Evolutionary conservation across 2,888 invertebrate genomes (phyloP).

Genomic region (Agrotis segetum): DNA sequence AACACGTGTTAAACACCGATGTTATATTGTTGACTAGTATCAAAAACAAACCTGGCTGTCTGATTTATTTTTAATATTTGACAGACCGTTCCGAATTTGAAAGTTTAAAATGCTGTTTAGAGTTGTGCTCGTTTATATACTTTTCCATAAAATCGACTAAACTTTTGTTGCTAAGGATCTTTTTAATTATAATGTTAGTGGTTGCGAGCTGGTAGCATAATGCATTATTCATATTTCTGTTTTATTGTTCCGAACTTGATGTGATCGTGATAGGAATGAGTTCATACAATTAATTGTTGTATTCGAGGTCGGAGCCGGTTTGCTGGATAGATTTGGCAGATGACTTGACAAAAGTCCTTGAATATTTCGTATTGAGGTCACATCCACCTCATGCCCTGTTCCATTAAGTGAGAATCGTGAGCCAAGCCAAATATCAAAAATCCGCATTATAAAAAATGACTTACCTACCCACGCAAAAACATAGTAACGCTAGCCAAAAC

Average conservation of each 20-base stretch:
- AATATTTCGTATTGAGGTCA: constrained; percentile 22
- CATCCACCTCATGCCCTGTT: constrained; percentile 15
- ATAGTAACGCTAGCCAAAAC: constrained; percentile 54
- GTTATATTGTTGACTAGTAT: constrained; percentile 26
- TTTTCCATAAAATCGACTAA: constrained; percentile 27
- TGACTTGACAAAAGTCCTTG: constrained; percentile 35
- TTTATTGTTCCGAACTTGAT: constrained; percentile 36
- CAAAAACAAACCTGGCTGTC: constrained; percentile 28
- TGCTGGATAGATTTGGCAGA: not conserved
- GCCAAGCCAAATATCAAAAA: constrained; percentile 37
- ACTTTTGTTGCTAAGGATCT: not conserved
- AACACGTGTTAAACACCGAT: constrained; percentile 6
- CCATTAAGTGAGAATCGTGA: constrained; percentile 13
- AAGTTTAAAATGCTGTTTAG: constrained; percentile 11
- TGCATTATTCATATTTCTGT: constrained; percentile 37
- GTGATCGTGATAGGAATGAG: constrained; percentile 30
- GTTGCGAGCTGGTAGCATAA: constrained; percentile 2
- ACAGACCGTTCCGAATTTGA: constrained; percentile 22
- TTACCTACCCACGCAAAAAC: constrained; percentile 45
- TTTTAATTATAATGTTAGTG: constrained; percentile 21
- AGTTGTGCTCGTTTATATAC: not conserved
- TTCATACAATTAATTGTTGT: constrained; percentile 17
- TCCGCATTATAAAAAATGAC: constrained; percentile 51
- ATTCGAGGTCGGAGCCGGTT: constrained; percentile 9
- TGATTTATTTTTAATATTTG: not conserved